Evolutionary conservation across 2,888 invertebrate species (phyloP), one percentile per base, ranked within the genome.

Genomic region (Dryobotodes eremita): DNA sequence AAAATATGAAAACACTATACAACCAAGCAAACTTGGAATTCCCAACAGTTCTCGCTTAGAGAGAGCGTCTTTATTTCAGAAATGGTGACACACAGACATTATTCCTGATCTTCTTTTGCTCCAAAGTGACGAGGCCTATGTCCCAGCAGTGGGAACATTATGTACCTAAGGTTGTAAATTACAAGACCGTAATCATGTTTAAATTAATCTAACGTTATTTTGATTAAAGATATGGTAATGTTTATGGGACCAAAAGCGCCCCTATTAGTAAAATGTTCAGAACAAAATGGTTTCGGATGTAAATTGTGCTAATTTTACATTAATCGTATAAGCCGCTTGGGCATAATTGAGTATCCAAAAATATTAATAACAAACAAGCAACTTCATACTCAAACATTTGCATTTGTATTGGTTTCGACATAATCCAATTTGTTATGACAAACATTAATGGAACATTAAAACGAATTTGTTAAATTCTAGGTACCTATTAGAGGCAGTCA

Each of bases 331-430:
- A 36, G 26, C 48, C 8, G 48, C 26, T 61, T n/a, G 3, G 23
- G 20, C 7, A 8, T 70, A 55, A 70, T 31, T 36, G 13, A 6
- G 57, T 36, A 6, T 26, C 17, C 31, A 65, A 75, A 74, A 75
- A 50, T 57, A 77, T 57, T 8, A 23, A 77, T 75, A 23, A 65
- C 36, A 50, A 75, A 36, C 36, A 36, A 57, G 75, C 36, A 26
- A 65, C 17, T n/a, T 17, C 26, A 4, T 11, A 23, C 8, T 3
- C 8, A 36, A 31, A 61, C 10, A 61, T 76, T 77, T 62, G 59
- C 66, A 76, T 66, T 17, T 42, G 61, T 53, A 36, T 36, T 36
- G 31, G 53, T 53, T 75, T 50, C 1, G 10, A 4, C 48, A 8
- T 5, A 10, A 57, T 36, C n/a, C 15, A 57, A 31, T 36, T 48